Evolutionary conservation across 2,888 invertebrate species (phyloP).

Genomic region (Drosophila putrida): DNA sequence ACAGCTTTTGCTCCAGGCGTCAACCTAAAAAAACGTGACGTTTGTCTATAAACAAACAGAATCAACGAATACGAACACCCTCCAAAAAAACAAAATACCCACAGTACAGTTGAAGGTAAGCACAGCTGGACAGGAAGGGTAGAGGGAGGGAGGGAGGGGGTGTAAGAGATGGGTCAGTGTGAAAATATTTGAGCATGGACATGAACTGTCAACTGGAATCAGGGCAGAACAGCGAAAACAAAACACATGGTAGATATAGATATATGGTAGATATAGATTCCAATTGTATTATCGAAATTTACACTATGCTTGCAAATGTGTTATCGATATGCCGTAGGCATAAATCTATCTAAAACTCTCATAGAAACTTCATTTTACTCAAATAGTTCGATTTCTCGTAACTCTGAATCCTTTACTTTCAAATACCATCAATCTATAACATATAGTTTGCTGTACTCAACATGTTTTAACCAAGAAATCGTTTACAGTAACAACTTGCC

Average conservation of each 20-base stretch:
- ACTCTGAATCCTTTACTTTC: too few species aligned
- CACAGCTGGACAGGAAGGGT: background rate
- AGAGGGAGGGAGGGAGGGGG: background rate
- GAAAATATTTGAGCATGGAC: slow-evolving; percentile 3
- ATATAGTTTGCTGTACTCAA: background rate
- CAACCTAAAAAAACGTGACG: slow-evolving; percentile 33
- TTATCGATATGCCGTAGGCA: too few species aligned
- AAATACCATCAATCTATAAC: too few species aligned
- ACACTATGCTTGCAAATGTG: too few species aligned
- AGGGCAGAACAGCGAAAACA: background rate
- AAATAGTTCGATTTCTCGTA: too few species aligned
- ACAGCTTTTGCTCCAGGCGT: slow-evolving; percentile 40
- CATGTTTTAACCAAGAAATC: background rate
- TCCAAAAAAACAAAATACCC: background rate
- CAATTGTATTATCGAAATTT: too few species aligned
- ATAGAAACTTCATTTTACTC: too few species aligned
- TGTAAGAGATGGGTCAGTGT: slow-evolving; percentile 1
- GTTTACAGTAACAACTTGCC: background rate
- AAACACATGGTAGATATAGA: too few species aligned
- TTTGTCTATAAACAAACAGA: slow-evolving; percentile 33
- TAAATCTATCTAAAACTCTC: too few species aligned
- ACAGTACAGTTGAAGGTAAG: slow-evolving; percentile 9
- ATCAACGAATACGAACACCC: background rate
- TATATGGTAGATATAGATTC: too few species aligned
- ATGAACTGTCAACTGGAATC: slow-evolving; percentile 10